Evolutionary conservation across 2,797 vertebrate species (phyloP).

Genomic region (Anguilla megastoma): DNA sequence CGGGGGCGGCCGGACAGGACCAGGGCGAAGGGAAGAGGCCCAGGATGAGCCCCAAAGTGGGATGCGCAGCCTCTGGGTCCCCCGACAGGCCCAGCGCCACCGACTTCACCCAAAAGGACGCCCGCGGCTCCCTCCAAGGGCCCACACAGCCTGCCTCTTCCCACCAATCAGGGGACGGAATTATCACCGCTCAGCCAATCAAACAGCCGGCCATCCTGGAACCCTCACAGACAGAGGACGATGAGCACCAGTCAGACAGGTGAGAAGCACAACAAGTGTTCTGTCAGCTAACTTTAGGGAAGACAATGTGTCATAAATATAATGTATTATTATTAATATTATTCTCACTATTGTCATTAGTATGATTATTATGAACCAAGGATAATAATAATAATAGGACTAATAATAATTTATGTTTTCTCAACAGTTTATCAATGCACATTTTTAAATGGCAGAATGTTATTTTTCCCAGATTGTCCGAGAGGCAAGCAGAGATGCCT

Average conservation of each 20-base stretch:
- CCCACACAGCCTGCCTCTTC: constrained; percentile 26
- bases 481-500: constrained; percentile 33
- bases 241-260: constrained; percentile 50
- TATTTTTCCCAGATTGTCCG: constrained; percentile 48
- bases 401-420: neutral
- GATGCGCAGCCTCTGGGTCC: constrained; percentile 89
- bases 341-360: too few species aligned
- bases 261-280: constrained; percentile 41
- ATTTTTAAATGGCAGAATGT: neutral
- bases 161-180: constrained; percentile 45
- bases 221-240: constrained; percentile 43
- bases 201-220: constrained; percentile 54
- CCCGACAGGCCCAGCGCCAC: constrained; percentile 88
- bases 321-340: neutral
- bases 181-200: constrained; percentile 56
- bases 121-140: constrained; percentile 44
- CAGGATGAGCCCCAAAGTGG: constrained; percentile 88
- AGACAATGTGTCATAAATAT: neutral
- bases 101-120: constrained; percentile 79
- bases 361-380: too few species aligned
- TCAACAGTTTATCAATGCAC: neutral
- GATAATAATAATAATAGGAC: too few species aligned
- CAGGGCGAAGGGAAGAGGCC: constrained; percentile 75
- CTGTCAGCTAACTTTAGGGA: neutral
- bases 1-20: constrained; percentile 45